Conservation (phyloP, 2,888 invertebrate genomes). For the Actias luna region DNA sequence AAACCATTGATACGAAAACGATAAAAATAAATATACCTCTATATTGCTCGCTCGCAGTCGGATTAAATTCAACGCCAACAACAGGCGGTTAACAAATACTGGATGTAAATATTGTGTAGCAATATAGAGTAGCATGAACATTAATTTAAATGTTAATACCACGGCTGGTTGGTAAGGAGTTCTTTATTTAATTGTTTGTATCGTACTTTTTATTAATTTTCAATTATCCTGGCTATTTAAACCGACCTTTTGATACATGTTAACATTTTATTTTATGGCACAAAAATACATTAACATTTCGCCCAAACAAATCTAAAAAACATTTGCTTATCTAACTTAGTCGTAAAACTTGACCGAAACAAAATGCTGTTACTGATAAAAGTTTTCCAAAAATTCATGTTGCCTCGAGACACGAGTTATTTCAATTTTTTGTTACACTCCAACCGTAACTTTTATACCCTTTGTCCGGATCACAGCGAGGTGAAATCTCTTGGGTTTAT, state of each 20-base stretch:
- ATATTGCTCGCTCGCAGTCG: neutral
- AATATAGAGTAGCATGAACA: constrained; percentile 6
- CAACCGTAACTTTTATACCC: neutral
- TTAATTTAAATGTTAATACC: constrained; percentile 3
- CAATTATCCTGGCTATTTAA: neutral
- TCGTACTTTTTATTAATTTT: neutral
- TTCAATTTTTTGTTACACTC: neutral
- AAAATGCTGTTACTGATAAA: constrained; percentile 1
- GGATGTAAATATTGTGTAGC: constrained; percentile 9
- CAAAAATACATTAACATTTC: neutral
- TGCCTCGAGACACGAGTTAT: neutral
- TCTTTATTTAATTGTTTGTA: constrained; percentile 4
- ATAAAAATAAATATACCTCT: neutral
- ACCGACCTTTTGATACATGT: neutral
- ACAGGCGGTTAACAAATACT: constrained; percentile 4
- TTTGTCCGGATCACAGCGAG: neutral
- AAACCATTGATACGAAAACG: no score
- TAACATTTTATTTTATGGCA: neutral
- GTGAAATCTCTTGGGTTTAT: constrained; percentile 7
- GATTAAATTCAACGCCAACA: constrained; percentile 4
- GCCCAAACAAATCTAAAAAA: neutral
- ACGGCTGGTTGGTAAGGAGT: neutral
- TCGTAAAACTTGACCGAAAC: neutral
- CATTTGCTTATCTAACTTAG: neutral
- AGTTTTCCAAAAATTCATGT: constrained; percentile 7